These are phyloP conservation scores for Telmatochromis brichardi DNA, from an alignment of 2,113 vertebrate species.

Conservation along the genomic window DNA sequence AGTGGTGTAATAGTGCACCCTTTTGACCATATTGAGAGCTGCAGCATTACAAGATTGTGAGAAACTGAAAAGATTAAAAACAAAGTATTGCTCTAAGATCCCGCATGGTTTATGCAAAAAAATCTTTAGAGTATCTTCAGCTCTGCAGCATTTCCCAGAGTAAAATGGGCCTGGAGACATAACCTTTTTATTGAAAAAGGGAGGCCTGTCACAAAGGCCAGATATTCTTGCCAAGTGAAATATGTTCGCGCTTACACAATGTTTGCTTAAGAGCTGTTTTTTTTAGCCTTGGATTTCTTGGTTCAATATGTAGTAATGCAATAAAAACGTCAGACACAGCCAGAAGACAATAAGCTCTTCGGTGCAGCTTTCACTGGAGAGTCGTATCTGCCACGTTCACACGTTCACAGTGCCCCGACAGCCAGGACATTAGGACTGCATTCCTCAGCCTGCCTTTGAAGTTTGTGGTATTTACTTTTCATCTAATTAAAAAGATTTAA, in stretches of 20 bases:
- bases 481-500: neutral
- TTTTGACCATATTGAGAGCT: neutral
- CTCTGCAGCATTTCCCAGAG: neutral
- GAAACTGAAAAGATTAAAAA: neutral
- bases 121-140: neutral
- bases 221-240: slow-evolving; percentile 36
- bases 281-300: slow-evolving; percentile 20
- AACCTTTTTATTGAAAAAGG: neutral
- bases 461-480: neutral
- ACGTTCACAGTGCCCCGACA: neutral
- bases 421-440: neutral
- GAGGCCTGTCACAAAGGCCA: slow-evolving; percentile 11
- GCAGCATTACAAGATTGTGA: neutral
- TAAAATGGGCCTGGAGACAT: neutral
- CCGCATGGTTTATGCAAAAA: neutral
- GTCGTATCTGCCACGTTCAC: neutral
- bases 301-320: neutral
- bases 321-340: neutral
- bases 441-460: slow-evolving; percentile 36
- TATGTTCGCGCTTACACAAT: slow-evolving; percentile 24
- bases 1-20: slow-evolving; percentile 36
- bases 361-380: neutral
- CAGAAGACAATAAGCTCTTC: neutral
- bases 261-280: slow-evolving; percentile 17
- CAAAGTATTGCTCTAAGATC: neutral